Percentiles rank a stretch among this genome's conserved stretches.
Evolutionary conservation across 92 coral and sea anemone species (phyloP).

Genomic region (Zoanthus solanderi): DNA sequence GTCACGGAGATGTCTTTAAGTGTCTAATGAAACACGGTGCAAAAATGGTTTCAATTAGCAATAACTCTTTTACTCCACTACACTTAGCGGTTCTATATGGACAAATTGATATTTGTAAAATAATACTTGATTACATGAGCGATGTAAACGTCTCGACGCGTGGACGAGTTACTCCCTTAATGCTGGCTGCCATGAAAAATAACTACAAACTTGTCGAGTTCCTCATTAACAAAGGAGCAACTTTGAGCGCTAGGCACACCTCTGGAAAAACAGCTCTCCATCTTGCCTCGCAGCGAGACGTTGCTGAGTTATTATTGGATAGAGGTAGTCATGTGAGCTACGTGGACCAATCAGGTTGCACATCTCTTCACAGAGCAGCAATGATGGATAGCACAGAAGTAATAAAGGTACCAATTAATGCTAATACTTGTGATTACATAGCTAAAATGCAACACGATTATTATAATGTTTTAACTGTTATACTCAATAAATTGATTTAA

Average conservation of each 20-base stretch:
- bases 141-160: constrained; percentile 65
- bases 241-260: constrained; percentile 67
- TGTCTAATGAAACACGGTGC: constrained; percentile 65
- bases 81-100: constrained; percentile 76
- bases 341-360: constrained; percentile 70
- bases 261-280: constrained; percentile 84
- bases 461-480: too few species aligned
- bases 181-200: constrained; percentile 76
- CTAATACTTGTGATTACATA: not conserved
- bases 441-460: too few species aligned
- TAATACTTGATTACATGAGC: constrained; percentile 49
- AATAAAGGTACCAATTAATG: constrained; percentile 30
- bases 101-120: constrained; percentile 57
- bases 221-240: constrained; percentile 65
- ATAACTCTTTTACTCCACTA: constrained; percentile 65
- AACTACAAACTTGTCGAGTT: constrained; percentile 51
- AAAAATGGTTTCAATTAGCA: constrained; percentile 57
- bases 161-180: constrained; percentile 74
- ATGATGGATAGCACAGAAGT: constrained; percentile 65
- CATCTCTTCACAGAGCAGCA: constrained; percentile 78
- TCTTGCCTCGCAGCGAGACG: constrained; percentile 64
- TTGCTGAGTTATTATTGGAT: constrained; percentile 59
- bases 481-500: too few species aligned
- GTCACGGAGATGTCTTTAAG: constrained; percentile 45
- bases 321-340: constrained; percentile 66